A percentile compares a stretch with the other conserved stretches of the same genome.
Evolutionary conservation across 2,888 invertebrate species (phyloP).

Genomic region (Drosophila kokeensis): DNA sequence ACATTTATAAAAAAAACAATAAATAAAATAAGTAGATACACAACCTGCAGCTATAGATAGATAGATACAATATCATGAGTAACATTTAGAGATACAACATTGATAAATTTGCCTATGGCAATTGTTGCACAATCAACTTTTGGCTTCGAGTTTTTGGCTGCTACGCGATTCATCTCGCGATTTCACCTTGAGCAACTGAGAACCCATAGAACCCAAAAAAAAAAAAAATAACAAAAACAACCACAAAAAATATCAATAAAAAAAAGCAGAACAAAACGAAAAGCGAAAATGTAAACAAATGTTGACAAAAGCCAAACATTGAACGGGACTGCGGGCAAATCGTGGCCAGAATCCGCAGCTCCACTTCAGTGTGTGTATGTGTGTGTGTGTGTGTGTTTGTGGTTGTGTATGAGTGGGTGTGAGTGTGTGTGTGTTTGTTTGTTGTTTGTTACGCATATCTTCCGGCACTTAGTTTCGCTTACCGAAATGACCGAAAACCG

Average conservation of each 20-base stretch:
- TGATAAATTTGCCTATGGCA: constrained; percentile 37
- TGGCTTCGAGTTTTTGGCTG: constrained; percentile 35
- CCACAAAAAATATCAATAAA: constrained; percentile 2
- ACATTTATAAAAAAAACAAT: constrained; percentile 47
- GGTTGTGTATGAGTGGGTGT: not conserved
- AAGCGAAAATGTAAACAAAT: constrained; percentile 57
- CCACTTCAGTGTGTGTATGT: constrained; percentile 11
- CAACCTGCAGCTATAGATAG: constrained; percentile 45
- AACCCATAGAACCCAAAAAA: constrained; percentile 7
- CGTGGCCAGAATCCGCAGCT: constrained; percentile 22
- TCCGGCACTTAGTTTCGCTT: constrained; percentile 74
- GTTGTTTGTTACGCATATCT: constrained; percentile 67
- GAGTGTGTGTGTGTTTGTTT: not conserved
- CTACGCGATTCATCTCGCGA: constrained; percentile 14
- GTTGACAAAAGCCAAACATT: constrained; percentile 55
- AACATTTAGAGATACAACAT: constrained; percentile 34
- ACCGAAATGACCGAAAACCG: constrained; percentile 62
- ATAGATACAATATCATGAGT: constrained; percentile 19
- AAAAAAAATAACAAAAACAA: not conserved
- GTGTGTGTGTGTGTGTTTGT: constrained; percentile 22
- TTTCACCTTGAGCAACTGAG: constrained; percentile 45
- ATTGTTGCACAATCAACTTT: constrained; percentile 63
- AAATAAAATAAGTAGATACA: constrained; percentile 39
- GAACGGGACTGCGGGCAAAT: constrained; percentile 13
- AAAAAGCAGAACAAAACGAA: constrained; percentile 1